phyloP scores from a whole-genome alignment of 1,140 invertebrate species.

The Drosophila azteca region DNA sequence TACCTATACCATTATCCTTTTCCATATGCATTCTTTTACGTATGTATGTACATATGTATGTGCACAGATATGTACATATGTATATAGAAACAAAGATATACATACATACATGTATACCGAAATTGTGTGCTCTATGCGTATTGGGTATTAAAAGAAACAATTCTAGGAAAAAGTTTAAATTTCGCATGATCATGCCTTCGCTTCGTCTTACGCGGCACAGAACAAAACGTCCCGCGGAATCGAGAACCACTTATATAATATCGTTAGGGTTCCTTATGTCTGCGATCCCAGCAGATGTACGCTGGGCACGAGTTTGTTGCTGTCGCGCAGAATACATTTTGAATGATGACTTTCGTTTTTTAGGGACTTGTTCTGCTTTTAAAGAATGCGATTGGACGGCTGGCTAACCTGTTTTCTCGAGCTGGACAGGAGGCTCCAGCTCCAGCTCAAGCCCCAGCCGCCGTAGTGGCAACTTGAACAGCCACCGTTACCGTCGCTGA shows the following conservation, averaged over 20 bases:
- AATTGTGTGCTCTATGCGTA: constrained; percentile 10
- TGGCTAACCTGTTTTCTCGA: constrained; percentile 68
- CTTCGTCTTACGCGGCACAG: constrained; percentile 27
- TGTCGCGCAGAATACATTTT: constrained; percentile 52
- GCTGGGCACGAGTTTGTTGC: constrained; percentile 39
- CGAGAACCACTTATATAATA: constrained; percentile 31
- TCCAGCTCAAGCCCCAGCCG: constrained; percentile 11
- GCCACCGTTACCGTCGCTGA: constrained; percentile 28
- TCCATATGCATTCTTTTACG: no score
- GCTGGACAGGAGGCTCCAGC: constrained; percentile 25
- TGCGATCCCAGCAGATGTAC: constrained; percentile 61
- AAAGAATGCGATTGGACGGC: constrained; percentile 39
- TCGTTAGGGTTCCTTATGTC: constrained; percentile 32
- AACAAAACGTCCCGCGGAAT: constrained; percentile 30
- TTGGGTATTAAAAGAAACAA: constrained; percentile 22
- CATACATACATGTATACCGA: not conserved
- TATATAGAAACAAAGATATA: no score
- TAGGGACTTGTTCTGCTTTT: constrained; percentile 36
- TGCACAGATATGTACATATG: not conserved
- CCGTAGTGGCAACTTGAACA: constrained; percentile 40
- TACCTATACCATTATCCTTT: no score
- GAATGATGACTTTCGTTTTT: constrained; percentile 66
- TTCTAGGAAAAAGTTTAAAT: constrained; percentile 73
- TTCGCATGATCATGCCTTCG: constrained; percentile 65
- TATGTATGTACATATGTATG: no score